These are phyloP conservation scores for Drosophila grimshawi DNA, from an alignment of 1,140 invertebrate genomes.

Conservation along the genomic window DNA sequence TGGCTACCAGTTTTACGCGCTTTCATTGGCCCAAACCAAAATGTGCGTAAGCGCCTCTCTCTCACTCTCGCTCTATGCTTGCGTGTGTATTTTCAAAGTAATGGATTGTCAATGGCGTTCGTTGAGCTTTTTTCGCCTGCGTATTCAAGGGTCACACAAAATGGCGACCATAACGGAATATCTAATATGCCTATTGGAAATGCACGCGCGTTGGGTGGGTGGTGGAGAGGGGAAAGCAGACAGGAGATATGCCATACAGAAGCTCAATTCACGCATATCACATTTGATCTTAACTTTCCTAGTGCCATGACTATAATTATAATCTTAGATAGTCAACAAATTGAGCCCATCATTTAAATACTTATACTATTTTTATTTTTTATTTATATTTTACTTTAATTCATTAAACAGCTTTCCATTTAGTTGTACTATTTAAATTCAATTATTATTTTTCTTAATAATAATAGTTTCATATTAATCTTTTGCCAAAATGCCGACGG, in stretches of 20 bases:
- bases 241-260: too few relatives aligned
- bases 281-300: too few relatives aligned
- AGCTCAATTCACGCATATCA: too few relatives aligned
- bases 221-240: too few relatives aligned
- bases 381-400: too few relatives aligned
- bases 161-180: constrained; percentile 35
- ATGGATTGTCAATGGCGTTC: constrained; percentile 59
- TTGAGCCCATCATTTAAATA: too few relatives aligned
- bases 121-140: constrained; percentile 31
- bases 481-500: constrained; percentile 30
- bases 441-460: not conserved
- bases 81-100: constrained; percentile 27
- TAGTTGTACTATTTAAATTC: not conserved
- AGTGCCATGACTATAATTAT: too few relatives aligned
- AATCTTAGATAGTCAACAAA: too few relatives aligned
- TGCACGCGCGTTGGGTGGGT: too few relatives aligned
- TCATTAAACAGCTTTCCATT: not conserved
- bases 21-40: constrained; percentile 70
- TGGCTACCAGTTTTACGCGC: constrained; percentile 84
- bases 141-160: constrained; percentile 40
- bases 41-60: constrained; percentile 42
- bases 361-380: too few relatives aligned
- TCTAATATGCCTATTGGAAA: constrained; percentile 26
- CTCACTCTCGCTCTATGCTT: constrained; percentile 1
- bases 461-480: not conserved